Conservation (phyloP, 2,888 invertebrate genomes). For the Lampropteryx suffumata region DNA sequence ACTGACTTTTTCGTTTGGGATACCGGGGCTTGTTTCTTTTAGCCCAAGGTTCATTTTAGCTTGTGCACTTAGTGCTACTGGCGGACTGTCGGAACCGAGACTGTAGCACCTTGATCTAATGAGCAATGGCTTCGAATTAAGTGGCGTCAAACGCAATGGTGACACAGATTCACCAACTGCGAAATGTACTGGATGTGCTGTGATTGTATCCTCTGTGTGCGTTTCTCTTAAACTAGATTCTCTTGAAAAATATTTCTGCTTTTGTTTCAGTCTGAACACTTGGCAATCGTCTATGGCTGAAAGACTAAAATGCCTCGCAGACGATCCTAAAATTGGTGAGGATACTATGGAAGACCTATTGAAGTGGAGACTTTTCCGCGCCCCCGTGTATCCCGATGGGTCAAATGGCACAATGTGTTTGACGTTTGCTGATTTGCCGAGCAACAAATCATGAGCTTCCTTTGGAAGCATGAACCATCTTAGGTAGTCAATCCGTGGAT, state of each 20-base stretch:
- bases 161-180: constrained; percentile 87
- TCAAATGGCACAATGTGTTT: constrained; percentile 90
- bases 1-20: constrained; percentile 58
- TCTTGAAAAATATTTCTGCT: constrained; percentile 69
- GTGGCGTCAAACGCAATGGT: constrained; percentile 62
- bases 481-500: constrained; percentile 85
- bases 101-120: constrained; percentile 85
- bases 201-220: constrained; percentile 62
- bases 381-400: constrained; percentile 83
- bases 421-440: constrained; percentile 89
- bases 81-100: constrained; percentile 82
- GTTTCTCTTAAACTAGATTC: constrained; percentile 73
- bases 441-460: constrained; percentile 90
- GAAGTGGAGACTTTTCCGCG: constrained; percentile 71
- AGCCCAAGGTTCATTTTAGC: constrained; percentile 85
- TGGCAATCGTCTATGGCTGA: constrained; percentile 85
- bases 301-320: constrained; percentile 87
- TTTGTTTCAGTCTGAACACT: constrained; percentile 72
- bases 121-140: constrained; percentile 50
- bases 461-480: constrained; percentile 95
- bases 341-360: constrained; percentile 65
- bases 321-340: constrained; percentile 79
- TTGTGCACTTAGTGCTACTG: constrained; percentile 83
- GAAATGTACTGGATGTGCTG: constrained; percentile 82
- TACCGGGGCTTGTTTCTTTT: constrained; percentile 74